Conservation (phyloP, 2,888 invertebrate species). For the Leucophenga montana region DNA sequence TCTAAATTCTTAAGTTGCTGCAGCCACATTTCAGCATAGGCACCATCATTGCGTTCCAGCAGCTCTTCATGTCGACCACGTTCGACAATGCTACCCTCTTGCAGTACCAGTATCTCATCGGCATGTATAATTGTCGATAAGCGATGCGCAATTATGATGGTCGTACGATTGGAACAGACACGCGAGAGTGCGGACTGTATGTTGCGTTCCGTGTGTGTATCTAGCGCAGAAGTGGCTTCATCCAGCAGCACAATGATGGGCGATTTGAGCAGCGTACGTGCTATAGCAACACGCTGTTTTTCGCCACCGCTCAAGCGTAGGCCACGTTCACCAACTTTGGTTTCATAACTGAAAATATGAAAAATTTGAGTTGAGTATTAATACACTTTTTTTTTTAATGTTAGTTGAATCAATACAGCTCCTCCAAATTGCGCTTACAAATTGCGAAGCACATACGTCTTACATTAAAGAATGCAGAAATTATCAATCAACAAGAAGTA, state of each 20-base stretch:
- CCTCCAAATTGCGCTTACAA: too few species aligned
- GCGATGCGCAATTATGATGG: slow-evolving; percentile 94
- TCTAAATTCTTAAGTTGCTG: slow-evolving; percentile 80
- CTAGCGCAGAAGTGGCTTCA: slow-evolving; percentile 95
- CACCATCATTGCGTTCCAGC: slow-evolving; percentile 79
- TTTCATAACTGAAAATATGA: slow-evolving; percentile 77
- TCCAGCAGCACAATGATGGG: slow-evolving; percentile 93
- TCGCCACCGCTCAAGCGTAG: slow-evolving; percentile 96
- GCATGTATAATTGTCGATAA: slow-evolving; percentile 95
- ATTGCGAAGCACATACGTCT: too few species aligned
- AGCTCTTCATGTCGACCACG: slow-evolving; percentile 85
- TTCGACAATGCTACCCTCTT: slow-evolving; percentile 93
- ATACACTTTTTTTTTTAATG: too few species aligned
- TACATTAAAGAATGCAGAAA: too few species aligned
- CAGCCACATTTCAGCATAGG: slow-evolving; percentile 95
- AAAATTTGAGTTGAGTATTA: too few species aligned
- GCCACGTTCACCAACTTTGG: slow-evolving; percentile 95
- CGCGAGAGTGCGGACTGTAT: slow-evolving; percentile 90
- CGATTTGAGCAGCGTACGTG: slow-evolving; percentile 92
- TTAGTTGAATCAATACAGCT: too few species aligned
- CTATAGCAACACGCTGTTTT: slow-evolving; percentile 97
- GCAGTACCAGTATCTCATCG: slow-evolving; percentile 93
- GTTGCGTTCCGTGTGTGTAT: slow-evolving; percentile 96
- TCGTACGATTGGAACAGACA: slow-evolving; percentile 92
- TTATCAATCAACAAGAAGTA: too few species aligned